These are phyloP conservation scores for Sebastes cheni DNA, from an alignment of 2,797 vertebrate species.

Conservation along the genomic window DNA sequence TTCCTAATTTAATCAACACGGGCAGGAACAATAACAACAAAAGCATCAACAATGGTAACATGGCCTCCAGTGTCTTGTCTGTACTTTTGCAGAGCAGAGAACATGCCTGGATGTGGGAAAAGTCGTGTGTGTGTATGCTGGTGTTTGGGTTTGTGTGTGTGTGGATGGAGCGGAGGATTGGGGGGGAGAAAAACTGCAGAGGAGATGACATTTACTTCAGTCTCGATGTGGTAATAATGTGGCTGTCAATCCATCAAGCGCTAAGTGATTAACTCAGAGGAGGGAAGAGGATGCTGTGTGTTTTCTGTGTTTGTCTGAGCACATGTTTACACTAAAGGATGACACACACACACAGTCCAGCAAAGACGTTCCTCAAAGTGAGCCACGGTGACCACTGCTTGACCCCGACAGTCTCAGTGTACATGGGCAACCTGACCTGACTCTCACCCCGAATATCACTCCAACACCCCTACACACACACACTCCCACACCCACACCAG, in stretches of 20 bases:
- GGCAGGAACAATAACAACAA: conserved; percentile 82
- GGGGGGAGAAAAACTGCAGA: conserved; percentile 3
- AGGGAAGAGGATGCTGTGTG: neutral
- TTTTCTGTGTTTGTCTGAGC: conserved; percentile 24
- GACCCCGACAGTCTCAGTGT: conserved; percentile 55
- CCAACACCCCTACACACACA: conserved; percentile 17
- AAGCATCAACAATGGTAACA: conserved; percentile 78
- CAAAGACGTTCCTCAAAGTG: conserved; percentile 34
- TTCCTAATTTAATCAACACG: conserved; percentile 80
- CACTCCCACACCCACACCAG: conserved; percentile 33
- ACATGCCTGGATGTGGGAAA: conserved; percentile 49
- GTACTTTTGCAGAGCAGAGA: conserved; percentile 64
- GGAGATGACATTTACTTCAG: conserved; percentile 34
- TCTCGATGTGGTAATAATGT: conserved; percentile 21
- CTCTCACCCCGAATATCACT: conserved; percentile 67
- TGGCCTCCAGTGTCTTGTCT: conserved; percentile 76
- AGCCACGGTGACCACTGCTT: conserved; percentile 55
- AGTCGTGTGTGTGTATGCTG: conserved; percentile 5
- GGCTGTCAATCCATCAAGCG: conserved; percentile 48
- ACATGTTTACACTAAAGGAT: conserved; percentile 3
- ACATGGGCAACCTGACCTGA: conserved; percentile 69
- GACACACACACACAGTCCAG: neutral
- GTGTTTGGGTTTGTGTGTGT: conserved; percentile 5
- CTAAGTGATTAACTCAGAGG: conserved; percentile 21
- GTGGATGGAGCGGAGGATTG: conserved; percentile 7